Conservation (phyloP, 2,888 invertebrate species). For the Uloborus plumipes region DNA sequence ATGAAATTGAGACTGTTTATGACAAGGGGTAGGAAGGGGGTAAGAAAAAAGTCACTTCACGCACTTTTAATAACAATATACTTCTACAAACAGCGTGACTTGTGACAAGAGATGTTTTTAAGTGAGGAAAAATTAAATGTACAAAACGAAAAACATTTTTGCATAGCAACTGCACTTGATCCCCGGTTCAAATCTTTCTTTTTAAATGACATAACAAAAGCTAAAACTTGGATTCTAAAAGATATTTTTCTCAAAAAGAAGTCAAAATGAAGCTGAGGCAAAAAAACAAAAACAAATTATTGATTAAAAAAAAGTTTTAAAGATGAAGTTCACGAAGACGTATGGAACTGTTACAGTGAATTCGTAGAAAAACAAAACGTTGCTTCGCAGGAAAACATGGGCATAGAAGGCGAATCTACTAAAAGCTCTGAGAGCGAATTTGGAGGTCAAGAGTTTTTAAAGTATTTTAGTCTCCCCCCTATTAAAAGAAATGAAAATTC, state of each 20-base stretch:
- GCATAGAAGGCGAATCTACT: not conserved
- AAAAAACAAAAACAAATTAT: not conserved
- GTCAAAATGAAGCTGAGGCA: not conserved
- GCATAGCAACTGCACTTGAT: slow-evolving; percentile 1
- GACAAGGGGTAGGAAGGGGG: too few species aligned
- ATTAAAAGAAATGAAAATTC: slow-evolving; percentile 1
- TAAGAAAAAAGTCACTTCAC: too few species aligned
- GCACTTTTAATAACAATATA: too few species aligned
- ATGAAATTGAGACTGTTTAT: too few species aligned
- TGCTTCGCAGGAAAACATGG: not conserved
- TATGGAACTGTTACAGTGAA: not conserved
- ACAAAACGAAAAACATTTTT: not conserved
- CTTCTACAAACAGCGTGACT: too few species aligned
- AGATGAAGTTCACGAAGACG: not conserved
- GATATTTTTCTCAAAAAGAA: not conserved
- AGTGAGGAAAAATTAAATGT: not conserved
- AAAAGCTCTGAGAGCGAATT: not conserved
- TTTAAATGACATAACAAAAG: not conserved
- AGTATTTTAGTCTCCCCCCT: too few species aligned
- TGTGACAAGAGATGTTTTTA: too few species aligned
- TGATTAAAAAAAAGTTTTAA: not conserved
- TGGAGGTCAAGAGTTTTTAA: not conserved
- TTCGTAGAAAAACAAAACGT: not conserved
- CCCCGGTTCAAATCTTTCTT: not conserved
- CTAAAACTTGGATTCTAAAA: not conserved